Base-by-base conservation (phyloP, 1,140 invertebrate genomes). In the Ceratina japonica region DNA sequence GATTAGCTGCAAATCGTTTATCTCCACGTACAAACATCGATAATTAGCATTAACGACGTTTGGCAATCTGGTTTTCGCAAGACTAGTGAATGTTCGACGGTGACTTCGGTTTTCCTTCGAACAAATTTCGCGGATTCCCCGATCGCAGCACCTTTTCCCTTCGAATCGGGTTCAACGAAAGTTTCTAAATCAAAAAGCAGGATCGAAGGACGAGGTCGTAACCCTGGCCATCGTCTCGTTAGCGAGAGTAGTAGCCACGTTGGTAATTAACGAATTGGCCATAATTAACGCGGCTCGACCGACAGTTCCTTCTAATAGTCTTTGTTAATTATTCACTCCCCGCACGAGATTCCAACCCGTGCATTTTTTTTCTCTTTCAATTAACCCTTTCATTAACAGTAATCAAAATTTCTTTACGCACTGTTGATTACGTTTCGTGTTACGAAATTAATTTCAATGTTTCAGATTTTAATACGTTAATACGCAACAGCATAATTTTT, bases 181-280 rank as follows among this genome's bases (percentile, higher is more conserved):
- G 37, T 44, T 44, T 44, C 37, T 7, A 44, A 44, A 44, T 44
- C 5, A 44, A 44, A 44, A 44, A 44, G 12, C 3, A 12, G 8
- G 13, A 27, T 68, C 3, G 65, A 54, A 51, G 20, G 5, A 16
- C 20, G 24, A 20, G 13, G 16, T n/a, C 16, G 51, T 75, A 44
- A 74, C n/a, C 68, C 68, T 59, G 54, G 54, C 44, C 31, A 15
- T 61, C n/a, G 22, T 10, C 58, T 61, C 31, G 56, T 71, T 71
- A 71, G 49, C 37, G 37, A 44, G 37, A 44, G 37, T 44, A 56
- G 44, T 31, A 51, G 16, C 22, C 3, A 13, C 52, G 37, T 3
- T 31, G 44, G 31, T 71, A 59, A 59, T 71, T 71, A 58, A 16
- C 52, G 13, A 71, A 59, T 71, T 44, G 7, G 13, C 54, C n/a